Conservation (phyloP, 2,797 vertebrate species). For the Cuniculus paca region DNA sequence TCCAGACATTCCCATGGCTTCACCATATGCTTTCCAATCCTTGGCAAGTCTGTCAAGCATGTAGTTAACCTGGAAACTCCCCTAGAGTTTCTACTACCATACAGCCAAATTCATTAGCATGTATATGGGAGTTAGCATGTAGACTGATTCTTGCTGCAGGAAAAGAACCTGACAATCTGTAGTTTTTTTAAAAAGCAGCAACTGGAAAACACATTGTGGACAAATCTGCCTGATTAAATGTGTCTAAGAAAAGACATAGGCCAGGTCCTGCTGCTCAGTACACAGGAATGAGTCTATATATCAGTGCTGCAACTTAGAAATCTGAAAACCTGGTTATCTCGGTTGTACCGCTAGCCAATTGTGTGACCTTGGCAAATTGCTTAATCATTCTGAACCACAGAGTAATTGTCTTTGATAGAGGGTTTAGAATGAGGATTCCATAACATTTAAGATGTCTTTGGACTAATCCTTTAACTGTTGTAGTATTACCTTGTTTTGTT, state of each 20-base stretch:
- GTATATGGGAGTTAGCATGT: neutral
- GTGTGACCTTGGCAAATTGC: neutral
- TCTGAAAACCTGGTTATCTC: neutral
- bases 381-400: neutral
- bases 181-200: neutral
- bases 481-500: neutral
- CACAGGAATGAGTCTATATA: neutral
- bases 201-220: neutral
- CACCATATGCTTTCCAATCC: neutral
- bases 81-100: neutral
- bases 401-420: neutral
- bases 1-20: neutral
- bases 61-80: neutral
- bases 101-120: neutral
- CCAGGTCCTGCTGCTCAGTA: neutral
- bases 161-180: conserved; percentile 36
- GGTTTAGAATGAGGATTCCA: neutral
- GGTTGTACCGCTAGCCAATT: neutral
- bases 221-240: neutral
- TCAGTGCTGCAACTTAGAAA: neutral
- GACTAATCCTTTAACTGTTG: neutral
- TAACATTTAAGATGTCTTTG: neutral
- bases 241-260: neutral
- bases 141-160: neutral
- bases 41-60: neutral